Conservation (phyloP, 2,113 vertebrate genomes). For the Nothoprocta pentlandii region DNA sequence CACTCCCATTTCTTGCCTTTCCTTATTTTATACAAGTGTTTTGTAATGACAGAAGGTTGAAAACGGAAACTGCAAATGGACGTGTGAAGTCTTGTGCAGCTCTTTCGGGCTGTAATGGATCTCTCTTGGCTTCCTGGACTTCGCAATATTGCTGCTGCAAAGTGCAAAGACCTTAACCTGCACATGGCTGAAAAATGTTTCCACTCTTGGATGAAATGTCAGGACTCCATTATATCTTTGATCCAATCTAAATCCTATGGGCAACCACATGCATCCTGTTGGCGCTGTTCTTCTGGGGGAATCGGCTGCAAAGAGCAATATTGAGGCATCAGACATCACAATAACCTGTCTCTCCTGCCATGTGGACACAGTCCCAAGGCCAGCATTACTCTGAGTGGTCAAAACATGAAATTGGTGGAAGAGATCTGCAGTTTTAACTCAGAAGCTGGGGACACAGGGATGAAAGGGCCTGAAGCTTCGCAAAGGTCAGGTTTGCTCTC, state of each 20-base stretch:
- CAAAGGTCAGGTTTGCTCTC: not conserved
- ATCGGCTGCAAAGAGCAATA: not conserved
- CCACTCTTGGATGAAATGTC: constrained; percentile 1
- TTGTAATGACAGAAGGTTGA: not conserved
- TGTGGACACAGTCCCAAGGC: not conserved
- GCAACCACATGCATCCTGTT: not conserved
- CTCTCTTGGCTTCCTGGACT: constrained; percentile 1
- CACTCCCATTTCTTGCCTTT: not conserved
- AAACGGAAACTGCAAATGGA: not conserved
- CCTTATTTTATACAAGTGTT: not conserved
- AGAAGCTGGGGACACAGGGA: not conserved
- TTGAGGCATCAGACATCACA: accelerated
- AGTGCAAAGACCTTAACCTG: constrained; percentile 19
- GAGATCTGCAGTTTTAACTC: not conserved
- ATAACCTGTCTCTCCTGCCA: not conserved
- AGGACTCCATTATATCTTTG: not conserved
- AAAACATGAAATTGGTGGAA: not conserved
- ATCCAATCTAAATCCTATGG: not conserved
- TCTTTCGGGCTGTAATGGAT: not conserved
- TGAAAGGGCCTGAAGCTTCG: not conserved
- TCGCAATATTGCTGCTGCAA: not conserved
- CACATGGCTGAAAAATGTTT: not conserved
- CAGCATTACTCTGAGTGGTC: not conserved
- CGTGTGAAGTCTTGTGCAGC: not conserved
- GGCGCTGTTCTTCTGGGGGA: not conserved